Evolutionary conservation across 2,888 invertebrate species (phyloP).

Genomic region (Xestia sexstrigata): DNA sequence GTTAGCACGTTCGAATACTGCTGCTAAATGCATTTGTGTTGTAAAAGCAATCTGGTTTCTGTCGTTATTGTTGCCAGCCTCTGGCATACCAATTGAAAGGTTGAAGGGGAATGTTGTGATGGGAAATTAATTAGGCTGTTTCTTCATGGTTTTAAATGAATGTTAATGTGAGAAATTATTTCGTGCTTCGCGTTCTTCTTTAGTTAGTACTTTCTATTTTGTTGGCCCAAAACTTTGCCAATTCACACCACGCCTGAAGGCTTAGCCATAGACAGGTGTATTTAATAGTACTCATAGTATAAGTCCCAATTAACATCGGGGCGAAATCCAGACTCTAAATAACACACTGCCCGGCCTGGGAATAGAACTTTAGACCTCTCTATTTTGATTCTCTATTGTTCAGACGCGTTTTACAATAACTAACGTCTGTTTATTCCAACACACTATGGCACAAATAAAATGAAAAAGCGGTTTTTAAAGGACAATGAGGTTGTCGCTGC

Average conservation of each 20-base stretch:
- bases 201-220: neutral
- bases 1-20: conserved; percentile 41
- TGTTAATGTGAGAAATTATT: neutral
- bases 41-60: conserved; percentile 49
- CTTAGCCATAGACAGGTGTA: neutral
- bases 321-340: neutral
- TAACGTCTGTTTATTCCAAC: too few species aligned
- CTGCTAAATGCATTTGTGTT: conserved; percentile 60
- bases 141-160: neutral
- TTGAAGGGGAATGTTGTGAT: neutral
- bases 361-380: too few species aligned
- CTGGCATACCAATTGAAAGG: conserved; percentile 40
- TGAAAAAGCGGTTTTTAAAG: too few species aligned
- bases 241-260: neutral
- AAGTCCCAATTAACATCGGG: too few species aligned
- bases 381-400: too few species aligned
- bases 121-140: neutral
- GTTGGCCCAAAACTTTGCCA: too few species aligned
- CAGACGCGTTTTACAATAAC: too few species aligned
- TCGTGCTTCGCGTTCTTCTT: neutral
- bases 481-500: too few species aligned
- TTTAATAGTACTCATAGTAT: too few species aligned
- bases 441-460: too few species aligned
- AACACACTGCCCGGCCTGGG: neutral
- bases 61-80: conserved; percentile 25